Evolutionary conservation across 2,797 vertebrate species (phyloP), one percentile per base, ranked within the genome.

Genomic region (Aphelocoma californica): DNA sequence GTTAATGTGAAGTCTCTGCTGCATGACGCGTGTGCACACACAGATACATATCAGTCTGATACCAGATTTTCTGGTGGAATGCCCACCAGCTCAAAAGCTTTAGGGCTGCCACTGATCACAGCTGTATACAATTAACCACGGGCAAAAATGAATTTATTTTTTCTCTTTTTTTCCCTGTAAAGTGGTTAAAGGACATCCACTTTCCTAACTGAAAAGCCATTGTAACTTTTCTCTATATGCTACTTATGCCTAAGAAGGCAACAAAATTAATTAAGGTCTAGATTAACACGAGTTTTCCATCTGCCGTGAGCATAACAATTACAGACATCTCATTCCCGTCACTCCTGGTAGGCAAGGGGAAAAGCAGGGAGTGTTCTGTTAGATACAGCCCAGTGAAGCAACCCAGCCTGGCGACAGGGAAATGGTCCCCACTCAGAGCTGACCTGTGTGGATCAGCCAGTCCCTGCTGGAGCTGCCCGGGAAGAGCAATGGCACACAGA

Each of bases 121-220:
- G 16, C 9, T 34, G 12, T 24, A 34, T 47, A 31, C 8, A n/a
- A 42, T 28, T 24, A 60, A 54, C 7, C 15, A 36, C 54, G 28
- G 4, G 14, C n/a, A 23, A 14, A 77, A 75, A 69, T 40, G 0
- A 10, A 26, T 58, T 14, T 12, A 1, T 18, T 21, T n/a, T 54
- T 15, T 7, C 1, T 0, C 11, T 1, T 3, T 38, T 62, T 77
- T 34, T 48, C 1, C 2, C 5, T 32, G 2, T 23, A 7, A 13
- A 28, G 15, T 42, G 7, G 7, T 60, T 67, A 71, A 83, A 57
- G 18, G 10, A 18, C 14, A 32, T 18, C 42, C 8, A 15, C 42
- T 53, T 74, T 64, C 25, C 12, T 58, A 42, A 57, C 24, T 20
- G n/a, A 75, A 69, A 69, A 81, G 40, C 24, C 25, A 23, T 13